Conservation (phyloP, 2,888 invertebrate species). For the Sericinus montela region DNA sequence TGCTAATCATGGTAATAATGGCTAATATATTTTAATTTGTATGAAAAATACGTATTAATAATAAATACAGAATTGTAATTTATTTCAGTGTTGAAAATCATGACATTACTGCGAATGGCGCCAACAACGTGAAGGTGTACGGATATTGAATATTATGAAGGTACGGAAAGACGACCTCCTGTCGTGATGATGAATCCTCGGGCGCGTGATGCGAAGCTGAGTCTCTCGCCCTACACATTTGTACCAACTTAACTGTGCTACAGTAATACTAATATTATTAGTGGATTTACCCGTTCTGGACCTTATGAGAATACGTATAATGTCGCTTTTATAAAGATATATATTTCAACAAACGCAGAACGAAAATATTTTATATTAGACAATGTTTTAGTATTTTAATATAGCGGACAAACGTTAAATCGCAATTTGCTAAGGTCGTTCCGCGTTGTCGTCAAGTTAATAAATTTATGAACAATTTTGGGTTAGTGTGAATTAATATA, state of each 20-base stretch:
- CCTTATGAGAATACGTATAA: constrained; percentile 22
- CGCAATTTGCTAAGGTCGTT: constrained; percentile 46
- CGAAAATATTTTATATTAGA: constrained; percentile 26
- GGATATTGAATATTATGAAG: constrained; percentile 51
- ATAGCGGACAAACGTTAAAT: constrained; percentile 55
- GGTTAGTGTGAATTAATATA: constrained; percentile 37
- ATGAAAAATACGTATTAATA: neutral
- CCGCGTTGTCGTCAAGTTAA: constrained; percentile 46
- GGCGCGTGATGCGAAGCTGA: constrained; percentile 44
- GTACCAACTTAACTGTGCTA: constrained; percentile 18
- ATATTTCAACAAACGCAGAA: constrained; percentile 12
- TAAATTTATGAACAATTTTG: constrained; percentile 60
- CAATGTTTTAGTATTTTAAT: constrained; percentile 56
- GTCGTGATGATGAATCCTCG: constrained; percentile 65
- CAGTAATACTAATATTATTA: neutral
- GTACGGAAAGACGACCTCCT: constrained; percentile 55
- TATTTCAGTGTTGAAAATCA: neutral
- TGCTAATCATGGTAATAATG: too few relatives aligned
- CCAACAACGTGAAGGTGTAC: constrained; percentile 33
- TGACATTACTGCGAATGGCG: constrained; percentile 28
- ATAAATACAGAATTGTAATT: too few relatives aligned
- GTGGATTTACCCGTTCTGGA: constrained; percentile 17
- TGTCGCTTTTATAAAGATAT: neutral
- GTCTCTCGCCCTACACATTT: constrained; percentile 38
- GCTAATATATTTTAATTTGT: too few relatives aligned